Evolutionary conservation across 2,888 invertebrate species (phyloP), one percentile per base, ranked within the genome.

Genomic region (Lasioglossum vierecki): DNA sequence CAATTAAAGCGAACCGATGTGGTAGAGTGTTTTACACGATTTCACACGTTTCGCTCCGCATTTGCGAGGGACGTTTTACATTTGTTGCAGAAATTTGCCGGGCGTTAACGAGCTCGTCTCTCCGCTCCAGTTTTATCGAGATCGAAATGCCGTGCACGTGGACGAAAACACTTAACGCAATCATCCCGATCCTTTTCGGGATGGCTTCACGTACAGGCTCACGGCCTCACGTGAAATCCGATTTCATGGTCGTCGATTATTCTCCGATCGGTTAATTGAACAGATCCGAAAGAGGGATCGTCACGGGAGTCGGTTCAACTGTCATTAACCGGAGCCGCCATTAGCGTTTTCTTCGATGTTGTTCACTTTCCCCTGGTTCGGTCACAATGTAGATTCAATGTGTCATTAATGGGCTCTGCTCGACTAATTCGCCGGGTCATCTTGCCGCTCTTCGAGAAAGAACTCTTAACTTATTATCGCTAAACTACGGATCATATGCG

Each of bases 231-330:
- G 91, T 91, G 90, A 91, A 92, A 92, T 92, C 78, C 79, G 91
- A 92, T 93, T 92, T 93, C 91, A 92, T 88, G 92, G 87, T 84
- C 88, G 91, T 93, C 92, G 89, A 90, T 92, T 91, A 89, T 88
- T 87, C 76, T 70, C 77, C 88, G 85, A 91, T 91, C 89, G 88
- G 85, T 85, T 91, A 92, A 92, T 92, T 89, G 92, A 89, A 88
- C 83, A 83, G 85, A 71, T 86, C 63, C 75, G 82, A 63, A 46
- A 80, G 53, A 30, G 76, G 74, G 76, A 49, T 80, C 77, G 80
- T 76, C 76, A 49, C 75, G 85, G 66, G 41, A 76, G 76, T 60
- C 79, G 63, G 49, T 53, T 71, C 30, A 11, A 70, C 70, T 74
- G 53, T 82, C 84, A 35, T 82, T 78, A 75, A 84, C 70, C 60